phyloP scores from a whole-genome alignment of 2,113 vertebrate species.

The Passer domesticus region DNA sequence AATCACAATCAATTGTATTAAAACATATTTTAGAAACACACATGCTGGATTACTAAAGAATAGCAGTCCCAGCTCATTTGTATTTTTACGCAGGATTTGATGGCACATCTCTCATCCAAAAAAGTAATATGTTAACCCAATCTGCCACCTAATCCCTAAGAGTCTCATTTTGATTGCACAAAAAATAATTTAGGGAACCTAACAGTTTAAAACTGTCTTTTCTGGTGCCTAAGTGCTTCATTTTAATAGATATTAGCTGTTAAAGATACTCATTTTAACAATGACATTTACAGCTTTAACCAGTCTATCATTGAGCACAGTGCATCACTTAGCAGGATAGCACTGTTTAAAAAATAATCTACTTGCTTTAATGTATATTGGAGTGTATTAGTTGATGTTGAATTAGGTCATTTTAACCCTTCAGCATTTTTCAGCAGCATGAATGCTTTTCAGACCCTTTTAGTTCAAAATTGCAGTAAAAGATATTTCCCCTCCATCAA shows the following conservation, averaged over 20 bases:
- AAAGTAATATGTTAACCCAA: constrained; percentile 19
- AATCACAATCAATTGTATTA: background rate
- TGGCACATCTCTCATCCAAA: background rate
- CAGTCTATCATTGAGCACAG: constrained; percentile 55
- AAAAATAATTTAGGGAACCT: constrained; percentile 61
- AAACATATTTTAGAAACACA: background rate
- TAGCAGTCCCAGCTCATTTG: background rate
- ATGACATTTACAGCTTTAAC: constrained; percentile 61
- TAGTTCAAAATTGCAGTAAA: background rate
- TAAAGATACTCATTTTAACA: constrained; percentile 61
- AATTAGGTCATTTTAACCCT: constrained; percentile 59
- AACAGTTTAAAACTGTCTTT: constrained; percentile 45
- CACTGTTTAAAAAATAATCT: constrained; percentile 62
- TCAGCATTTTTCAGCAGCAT: constrained; percentile 7
- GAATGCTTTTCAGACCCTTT: constrained; percentile 15
- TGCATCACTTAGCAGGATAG: constrained; percentile 49
- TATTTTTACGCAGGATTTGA: background rate
- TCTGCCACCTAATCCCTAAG: constrained; percentile 5
- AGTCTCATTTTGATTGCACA: constrained; percentile 37
- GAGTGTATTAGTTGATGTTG: constrained; percentile 30
- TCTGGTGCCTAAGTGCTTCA: constrained; percentile 55
- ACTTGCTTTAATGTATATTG: constrained; percentile 46
- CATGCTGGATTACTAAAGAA: background rate
- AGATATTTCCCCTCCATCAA: background rate
- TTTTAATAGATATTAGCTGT: constrained; percentile 66